Evolutionary conservation across 2,888 invertebrate species (phyloP).

Genomic region (Eulithis prunata): DNA sequence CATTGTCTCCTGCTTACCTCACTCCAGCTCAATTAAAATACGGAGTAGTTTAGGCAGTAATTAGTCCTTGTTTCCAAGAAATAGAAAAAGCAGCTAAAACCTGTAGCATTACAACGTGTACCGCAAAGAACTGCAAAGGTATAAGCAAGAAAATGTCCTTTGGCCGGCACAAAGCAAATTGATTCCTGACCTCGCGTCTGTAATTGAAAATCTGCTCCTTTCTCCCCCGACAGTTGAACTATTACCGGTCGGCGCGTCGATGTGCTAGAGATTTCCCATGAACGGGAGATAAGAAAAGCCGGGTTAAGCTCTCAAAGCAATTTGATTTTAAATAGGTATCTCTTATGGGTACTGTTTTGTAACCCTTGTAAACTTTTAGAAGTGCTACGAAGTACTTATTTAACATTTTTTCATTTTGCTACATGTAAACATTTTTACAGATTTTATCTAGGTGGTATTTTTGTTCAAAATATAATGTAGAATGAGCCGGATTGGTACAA

Average conservation of each 20-base stretch:
- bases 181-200: slow-evolving; percentile 33
- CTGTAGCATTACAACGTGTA: slow-evolving; percentile 9
- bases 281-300: not conserved
- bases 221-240: slow-evolving; percentile 38
- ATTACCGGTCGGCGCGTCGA: slow-evolving; percentile 27
- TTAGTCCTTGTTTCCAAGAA: too few species aligned
- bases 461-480: not conserved
- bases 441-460: not conserved
- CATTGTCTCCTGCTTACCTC: too few species aligned
- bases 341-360: too few species aligned
- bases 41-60: too few species aligned
- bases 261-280: slow-evolving; percentile 1
- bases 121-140: not conserved
- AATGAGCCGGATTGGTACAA: slow-evolving; percentile 4
- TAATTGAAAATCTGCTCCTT: slow-evolving; percentile 41
- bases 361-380: too few species aligned
- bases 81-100: not conserved
- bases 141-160: slow-evolving; percentile 19
- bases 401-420: too few species aligned
- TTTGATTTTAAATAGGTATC: too few species aligned
- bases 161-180: slow-evolving; percentile 26
- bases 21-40: too few species aligned
- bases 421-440: too few species aligned
- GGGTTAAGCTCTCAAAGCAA: not conserved
- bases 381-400: too few species aligned